These are phyloP conservation scores for Epirrhoe tristata DNA, from an alignment of 2,888 invertebrate genomes.

Conservation along the genomic window DNA sequence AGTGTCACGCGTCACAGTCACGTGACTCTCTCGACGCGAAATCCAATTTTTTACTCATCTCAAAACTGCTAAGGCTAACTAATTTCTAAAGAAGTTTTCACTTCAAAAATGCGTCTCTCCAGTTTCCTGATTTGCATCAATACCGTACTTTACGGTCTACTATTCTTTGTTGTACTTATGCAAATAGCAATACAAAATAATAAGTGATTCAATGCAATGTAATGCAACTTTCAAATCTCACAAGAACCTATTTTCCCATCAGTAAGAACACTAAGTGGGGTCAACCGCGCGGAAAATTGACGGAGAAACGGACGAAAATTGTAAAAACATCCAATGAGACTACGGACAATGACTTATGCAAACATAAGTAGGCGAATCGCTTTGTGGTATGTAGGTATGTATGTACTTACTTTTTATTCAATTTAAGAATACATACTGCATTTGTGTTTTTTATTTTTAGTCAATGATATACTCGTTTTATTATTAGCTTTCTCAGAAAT, in stretches of 20 bases:
- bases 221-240: constrained; percentile 28
- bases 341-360: constrained; percentile 40
- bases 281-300: constrained; percentile 50
- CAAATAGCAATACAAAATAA: constrained; percentile 1
- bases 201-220: constrained; percentile 11
- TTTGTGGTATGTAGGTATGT: constrained; percentile 9
- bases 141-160: no score
- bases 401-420: not conserved
- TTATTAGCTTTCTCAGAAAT: no score
- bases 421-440: not conserved
- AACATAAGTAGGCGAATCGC: constrained; percentile 32
- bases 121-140: no score
- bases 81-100: no score
- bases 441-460: no score
- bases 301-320: constrained; percentile 49
- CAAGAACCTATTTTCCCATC: constrained; percentile 33
- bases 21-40: no score
- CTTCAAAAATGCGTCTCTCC: no score
- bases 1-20: no score
- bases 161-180: not conserved
- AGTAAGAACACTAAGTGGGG: constrained; percentile 37
- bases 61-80: no score
- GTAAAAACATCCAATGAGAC: constrained; percentile 45
- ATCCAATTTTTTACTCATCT: no score
- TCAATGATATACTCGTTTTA: no score